Conservation (phyloP, 2,113 vertebrate species). For the Gobius niger region DNA sequence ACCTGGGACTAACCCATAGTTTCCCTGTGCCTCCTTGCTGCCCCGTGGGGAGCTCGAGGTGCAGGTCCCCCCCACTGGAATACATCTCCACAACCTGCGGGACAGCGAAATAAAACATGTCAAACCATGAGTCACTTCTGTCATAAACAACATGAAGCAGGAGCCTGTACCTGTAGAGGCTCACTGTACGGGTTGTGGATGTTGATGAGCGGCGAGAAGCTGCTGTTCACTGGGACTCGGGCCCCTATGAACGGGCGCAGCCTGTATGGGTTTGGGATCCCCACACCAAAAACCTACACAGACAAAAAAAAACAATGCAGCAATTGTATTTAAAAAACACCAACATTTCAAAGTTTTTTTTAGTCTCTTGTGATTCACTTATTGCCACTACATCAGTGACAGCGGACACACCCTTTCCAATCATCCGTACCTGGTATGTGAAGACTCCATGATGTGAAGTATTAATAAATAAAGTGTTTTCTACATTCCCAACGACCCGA, state of each 20-base stretch:
- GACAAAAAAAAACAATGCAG: background rate
- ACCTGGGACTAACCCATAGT: slow-evolving; percentile 85
- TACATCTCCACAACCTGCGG: slow-evolving; percentile 97
- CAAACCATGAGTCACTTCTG: background rate
- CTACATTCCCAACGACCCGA: slow-evolving; percentile 97
- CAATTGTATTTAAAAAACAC: too few relatives aligned
- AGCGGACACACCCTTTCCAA: background rate
- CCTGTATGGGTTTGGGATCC: slow-evolving; percentile 95
- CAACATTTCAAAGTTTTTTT: background rate
- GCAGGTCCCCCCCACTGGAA: slow-evolving; percentile 96
- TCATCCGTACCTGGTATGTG: slow-evolving; percentile 93
- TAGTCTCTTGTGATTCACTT: background rate
- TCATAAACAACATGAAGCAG: background rate
- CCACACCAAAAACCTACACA: slow-evolving; percentile 94
- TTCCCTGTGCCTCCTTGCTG: slow-evolving; percentile 93
- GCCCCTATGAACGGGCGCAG: slow-evolving; percentile 96
- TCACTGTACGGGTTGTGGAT: slow-evolving; percentile 98
- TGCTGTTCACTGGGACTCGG: slow-evolving; percentile 97
- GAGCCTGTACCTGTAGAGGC: slow-evolving; percentile 69
- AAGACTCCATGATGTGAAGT: slow-evolving; percentile 98
- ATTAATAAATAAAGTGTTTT: slow-evolving; percentile 99
- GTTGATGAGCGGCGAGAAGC: slow-evolving; percentile 97
- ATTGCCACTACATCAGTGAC: background rate
- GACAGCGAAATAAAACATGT: background rate
- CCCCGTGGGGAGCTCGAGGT: slow-evolving; percentile 96